These are phyloP conservation scores for Hippasteria phrygiana DNA, from an alignment of 53 echinoderm and acorn worm genomes.

Conservation along the genomic window DNA sequence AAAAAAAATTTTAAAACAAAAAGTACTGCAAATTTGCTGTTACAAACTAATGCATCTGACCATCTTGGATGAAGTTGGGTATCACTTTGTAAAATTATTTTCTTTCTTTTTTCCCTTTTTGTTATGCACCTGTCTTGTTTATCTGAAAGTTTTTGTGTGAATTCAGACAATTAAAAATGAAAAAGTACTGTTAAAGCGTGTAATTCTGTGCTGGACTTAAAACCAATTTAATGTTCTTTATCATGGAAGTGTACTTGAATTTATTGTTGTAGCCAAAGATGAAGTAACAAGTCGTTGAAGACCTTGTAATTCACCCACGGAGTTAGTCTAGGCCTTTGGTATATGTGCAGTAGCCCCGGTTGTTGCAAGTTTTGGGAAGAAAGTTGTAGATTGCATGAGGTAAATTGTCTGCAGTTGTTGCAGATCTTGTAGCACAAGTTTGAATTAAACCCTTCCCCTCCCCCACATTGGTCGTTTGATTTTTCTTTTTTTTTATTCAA, in stretches of 20 bases:
- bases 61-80: conserved; percentile 26
- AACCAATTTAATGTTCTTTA: conserved; percentile 36
- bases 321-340: conserved; percentile 41
- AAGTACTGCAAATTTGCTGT: conserved; percentile 62
- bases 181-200: conserved; percentile 60
- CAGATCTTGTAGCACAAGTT: not conserved
- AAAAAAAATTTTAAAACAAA: not conserved
- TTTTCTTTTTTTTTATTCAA: conserved; percentile 36
- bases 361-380: not conserved
- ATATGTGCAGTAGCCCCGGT: conserved; percentile 42
- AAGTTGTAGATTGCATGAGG: conserved; percentile 19
- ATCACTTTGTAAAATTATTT: conserved; percentile 35
- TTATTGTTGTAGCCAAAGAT: conserved; percentile 55
- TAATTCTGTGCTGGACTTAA: conserved; percentile 50
- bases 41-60: conserved; percentile 48
- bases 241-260: conserved; percentile 64
- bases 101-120: conserved; percentile 13
- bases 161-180: not conserved
- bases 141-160: not conserved
- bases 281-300: conserved; percentile 5
- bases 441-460: not conserved
- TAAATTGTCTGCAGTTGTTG: not conserved
- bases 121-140: conserved; percentile 7
- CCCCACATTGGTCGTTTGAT: conserved; percentile 33
- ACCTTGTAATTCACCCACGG: not conserved